Conservation (phyloP, 1,140 invertebrate genomes). For the Alviniconcha marisindica region DNA sequence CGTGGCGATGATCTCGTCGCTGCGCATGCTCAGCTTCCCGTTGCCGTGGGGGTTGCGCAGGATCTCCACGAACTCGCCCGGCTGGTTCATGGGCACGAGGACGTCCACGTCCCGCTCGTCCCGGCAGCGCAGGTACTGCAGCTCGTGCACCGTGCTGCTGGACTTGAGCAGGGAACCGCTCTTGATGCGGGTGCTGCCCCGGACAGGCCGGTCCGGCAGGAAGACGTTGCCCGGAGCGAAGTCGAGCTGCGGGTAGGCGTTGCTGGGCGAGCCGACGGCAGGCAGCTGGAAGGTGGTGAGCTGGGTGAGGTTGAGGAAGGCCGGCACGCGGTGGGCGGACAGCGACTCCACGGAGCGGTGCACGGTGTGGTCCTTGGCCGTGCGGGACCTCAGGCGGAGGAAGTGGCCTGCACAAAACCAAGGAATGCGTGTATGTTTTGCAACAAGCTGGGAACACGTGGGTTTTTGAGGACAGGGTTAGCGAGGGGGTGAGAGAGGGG, state of each 20-base stretch:
- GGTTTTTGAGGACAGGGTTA: no score
- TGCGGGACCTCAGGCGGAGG: conserved; percentile 48
- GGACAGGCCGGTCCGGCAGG: conserved; percentile 47
- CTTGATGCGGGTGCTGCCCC: conserved; percentile 45
- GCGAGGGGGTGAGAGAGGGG: no score
- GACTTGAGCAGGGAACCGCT: neutral
- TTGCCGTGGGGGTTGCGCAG: conserved; percentile 35
- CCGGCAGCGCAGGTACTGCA: conserved; percentile 54
- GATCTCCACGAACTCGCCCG: conserved; percentile 18
- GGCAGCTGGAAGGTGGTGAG: conserved; percentile 48
- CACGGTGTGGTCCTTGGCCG: conserved; percentile 43
- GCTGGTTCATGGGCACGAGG: conserved; percentile 28
- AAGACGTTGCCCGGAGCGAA: conserved; percentile 56
- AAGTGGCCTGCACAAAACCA: conserved; percentile 44
- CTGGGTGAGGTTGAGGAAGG: conserved; percentile 50
- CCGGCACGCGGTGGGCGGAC: conserved; percentile 32
- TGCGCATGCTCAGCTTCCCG: conserved; percentile 45
- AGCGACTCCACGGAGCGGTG: conserved; percentile 45
- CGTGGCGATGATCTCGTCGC: conserved; percentile 44
- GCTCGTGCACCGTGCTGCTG: conserved; percentile 37
- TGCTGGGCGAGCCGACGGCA: conserved; percentile 21
- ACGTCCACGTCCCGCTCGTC: conserved; percentile 51
- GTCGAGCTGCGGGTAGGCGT: conserved; percentile 44
- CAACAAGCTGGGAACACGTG: no score
- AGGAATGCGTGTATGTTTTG: no score